Conservation (phyloP, 30 jellyfish, hydroid and myxozoan genomes). For the Aurelia coerulea region DNA sequence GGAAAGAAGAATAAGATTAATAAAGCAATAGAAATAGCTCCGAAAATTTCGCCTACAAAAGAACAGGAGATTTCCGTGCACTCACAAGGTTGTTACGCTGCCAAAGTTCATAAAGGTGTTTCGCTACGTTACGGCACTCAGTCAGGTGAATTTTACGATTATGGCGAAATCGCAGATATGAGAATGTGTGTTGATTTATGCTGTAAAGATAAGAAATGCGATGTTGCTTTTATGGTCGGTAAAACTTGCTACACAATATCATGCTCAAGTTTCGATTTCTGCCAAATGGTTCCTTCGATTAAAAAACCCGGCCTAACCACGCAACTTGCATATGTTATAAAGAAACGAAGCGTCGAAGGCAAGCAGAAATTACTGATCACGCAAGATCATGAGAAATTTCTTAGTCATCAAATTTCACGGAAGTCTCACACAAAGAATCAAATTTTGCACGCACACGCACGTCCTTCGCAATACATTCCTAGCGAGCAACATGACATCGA, state of each 20-base stretch:
- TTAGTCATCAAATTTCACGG: conserved; percentile 49
- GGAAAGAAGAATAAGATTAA: conserved; percentile 47
- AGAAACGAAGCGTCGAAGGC: conserved; percentile 58
- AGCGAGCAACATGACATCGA: conserved; percentile 48
- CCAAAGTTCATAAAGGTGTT: conserved; percentile 83
- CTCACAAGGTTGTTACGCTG: conserved; percentile 83
- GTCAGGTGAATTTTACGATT: conserved; percentile 96
- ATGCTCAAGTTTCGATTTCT: conserved; percentile 91
- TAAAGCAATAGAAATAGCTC: neutral
- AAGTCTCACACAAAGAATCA: conserved; percentile 26
- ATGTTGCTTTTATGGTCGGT: conserved; percentile 96
- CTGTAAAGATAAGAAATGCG: conserved; percentile 94
- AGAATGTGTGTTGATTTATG: conserved; percentile 92
- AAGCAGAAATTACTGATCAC: conserved; percentile 69
- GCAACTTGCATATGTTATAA: conserved; percentile 96
- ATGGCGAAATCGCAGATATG: conserved; percentile 95
- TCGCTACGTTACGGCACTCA: conserved; percentile 94
- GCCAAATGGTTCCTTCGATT: conserved; percentile 90
- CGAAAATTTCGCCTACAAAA: neutral
- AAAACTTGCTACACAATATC: conserved; percentile 95
- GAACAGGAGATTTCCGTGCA: conserved; percentile 24
- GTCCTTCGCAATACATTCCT: neutral
- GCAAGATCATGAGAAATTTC: conserved; percentile 69
- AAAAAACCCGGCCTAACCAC: conserved; percentile 56
- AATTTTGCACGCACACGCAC: no score